Evolutionary conservation across 2,113 vertebrate species (phyloP).

Genomic region (Gambusia holbrooki): DNA sequence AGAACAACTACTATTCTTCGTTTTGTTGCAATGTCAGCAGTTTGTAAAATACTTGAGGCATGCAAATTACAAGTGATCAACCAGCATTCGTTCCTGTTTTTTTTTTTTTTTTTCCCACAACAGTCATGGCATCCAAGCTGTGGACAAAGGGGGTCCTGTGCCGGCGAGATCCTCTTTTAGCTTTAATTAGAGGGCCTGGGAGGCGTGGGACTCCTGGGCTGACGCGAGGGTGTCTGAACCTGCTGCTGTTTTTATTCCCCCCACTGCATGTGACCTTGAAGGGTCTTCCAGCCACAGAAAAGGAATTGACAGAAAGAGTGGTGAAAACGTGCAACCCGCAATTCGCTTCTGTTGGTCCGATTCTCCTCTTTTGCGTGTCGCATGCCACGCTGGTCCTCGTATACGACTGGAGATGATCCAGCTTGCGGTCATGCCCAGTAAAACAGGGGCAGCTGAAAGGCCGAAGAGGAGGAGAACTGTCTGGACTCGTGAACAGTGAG

Average conservation of each 20-base stretch:
- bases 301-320: conserved; percentile 2
- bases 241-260: conserved; percentile 51
- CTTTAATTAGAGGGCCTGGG: conserved; percentile 80
- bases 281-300: conserved; percentile 24
- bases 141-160: conserved; percentile 78
- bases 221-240: conserved; percentile 60
- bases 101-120: conserved; percentile 66
- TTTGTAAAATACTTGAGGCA: conserved; percentile 55
- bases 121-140: conserved; percentile 69
- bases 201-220: conserved; percentile 72
- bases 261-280: conserved; percentile 39
- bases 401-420: conserved; percentile 33
- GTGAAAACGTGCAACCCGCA: not conserved
- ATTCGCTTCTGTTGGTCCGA: not conserved
- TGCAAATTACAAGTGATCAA: conserved; percentile 64
- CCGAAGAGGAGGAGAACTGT: conserved; percentile 44
- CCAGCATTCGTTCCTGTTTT: conserved; percentile 57
- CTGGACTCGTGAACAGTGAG: conserved; percentile 59
- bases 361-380: not conserved
- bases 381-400: not conserved
- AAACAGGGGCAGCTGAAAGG: conserved; percentile 37
- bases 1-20: conserved; percentile 41
- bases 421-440: conserved; percentile 48
- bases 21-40: conserved; percentile 47
- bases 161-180: conserved; percentile 75